Percentiles rank a stretch among this genome's conserved stretches.
Evolutionary conservation across 2,888 invertebrate species (phyloP).

Genomic region (Dynastes grantii): DNA sequence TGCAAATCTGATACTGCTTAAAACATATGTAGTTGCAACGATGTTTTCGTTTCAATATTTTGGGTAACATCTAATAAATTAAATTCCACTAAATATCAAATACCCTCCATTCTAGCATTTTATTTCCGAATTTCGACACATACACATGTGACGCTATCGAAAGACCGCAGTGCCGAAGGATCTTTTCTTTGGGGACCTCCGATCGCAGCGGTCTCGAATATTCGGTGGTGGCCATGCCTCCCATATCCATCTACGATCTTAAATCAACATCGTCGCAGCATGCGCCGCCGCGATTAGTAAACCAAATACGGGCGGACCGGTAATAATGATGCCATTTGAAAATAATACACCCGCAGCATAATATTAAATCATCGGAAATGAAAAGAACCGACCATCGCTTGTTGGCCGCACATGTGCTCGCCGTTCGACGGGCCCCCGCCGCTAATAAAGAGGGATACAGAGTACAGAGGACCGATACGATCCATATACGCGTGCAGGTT

Average conservation of each 20-base stretch:
- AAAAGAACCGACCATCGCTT: conserved; percentile 62
- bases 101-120: too few species aligned
- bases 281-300: conserved; percentile 63
- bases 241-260: conserved; percentile 44
- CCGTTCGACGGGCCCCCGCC: conserved; percentile 30
- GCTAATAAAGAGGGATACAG: too few species aligned
- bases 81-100: too few species aligned
- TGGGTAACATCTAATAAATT: too few species aligned
- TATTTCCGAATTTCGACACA: too few species aligned
- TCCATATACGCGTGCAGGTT: too few species aligned
- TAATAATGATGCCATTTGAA: conserved; percentile 66
- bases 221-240: neutral
- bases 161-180: too few species aligned
- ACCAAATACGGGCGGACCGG: conserved; percentile 64
- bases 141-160: too few species aligned
- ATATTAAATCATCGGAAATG: conserved; percentile 68
- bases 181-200: neutral
- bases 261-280: conserved; percentile 54
- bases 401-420: conserved; percentile 62
- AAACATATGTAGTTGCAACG: too few species aligned
- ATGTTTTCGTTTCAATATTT: too few species aligned
- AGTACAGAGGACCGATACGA: neutral
- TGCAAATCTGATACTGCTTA: too few species aligned
- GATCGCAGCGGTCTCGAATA: neutral
- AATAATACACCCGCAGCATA: conserved; percentile 64